A percentile compares a stretch with the other conserved stretches of the same genome.
Conservation (phyloP, 2,113 vertebrate species). For the Thamnophis sirtalis region DNA sequence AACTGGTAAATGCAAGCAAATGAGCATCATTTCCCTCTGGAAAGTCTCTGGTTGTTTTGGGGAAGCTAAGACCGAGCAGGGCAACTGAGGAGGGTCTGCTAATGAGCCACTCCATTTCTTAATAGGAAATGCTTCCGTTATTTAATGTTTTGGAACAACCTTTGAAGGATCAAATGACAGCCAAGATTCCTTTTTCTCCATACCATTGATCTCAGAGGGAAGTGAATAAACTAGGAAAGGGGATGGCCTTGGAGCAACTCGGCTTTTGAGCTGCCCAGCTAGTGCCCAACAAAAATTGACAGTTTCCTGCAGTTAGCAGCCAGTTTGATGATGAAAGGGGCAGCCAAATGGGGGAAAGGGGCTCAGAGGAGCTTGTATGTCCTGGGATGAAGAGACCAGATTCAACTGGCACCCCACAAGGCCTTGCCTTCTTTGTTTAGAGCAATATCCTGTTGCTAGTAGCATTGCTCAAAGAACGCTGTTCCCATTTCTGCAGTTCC, state of each 20-base stretch:
- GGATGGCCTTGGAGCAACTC: neutral
- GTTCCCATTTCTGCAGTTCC: neutral
- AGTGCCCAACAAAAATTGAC: neutral
- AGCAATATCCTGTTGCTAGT: neutral
- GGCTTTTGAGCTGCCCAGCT: neutral
- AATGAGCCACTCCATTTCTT: neutral
- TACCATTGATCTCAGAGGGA: conserved; percentile 15
- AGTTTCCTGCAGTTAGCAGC: neutral
- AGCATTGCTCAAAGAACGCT: neutral
- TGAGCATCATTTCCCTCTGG: neutral
- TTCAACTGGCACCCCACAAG: neutral
- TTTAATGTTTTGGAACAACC: conserved; percentile 6
- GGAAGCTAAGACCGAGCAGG: neutral
- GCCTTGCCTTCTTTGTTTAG: neutral
- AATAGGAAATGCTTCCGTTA: neutral
- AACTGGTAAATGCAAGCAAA: neutral
- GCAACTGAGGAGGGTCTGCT: neutral
- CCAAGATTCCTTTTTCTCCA: neutral
- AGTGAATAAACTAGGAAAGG: neutral
- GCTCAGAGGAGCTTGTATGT: neutral
- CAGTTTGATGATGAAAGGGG: neutral
- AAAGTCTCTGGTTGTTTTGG: neutral
- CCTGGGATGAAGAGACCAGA: neutral
- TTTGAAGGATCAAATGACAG: neutral
- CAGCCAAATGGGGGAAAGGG: neutral